Evolutionary conservation across 2,797 vertebrate species (phyloP).

Genomic region (Taenioides sp.): DNA sequence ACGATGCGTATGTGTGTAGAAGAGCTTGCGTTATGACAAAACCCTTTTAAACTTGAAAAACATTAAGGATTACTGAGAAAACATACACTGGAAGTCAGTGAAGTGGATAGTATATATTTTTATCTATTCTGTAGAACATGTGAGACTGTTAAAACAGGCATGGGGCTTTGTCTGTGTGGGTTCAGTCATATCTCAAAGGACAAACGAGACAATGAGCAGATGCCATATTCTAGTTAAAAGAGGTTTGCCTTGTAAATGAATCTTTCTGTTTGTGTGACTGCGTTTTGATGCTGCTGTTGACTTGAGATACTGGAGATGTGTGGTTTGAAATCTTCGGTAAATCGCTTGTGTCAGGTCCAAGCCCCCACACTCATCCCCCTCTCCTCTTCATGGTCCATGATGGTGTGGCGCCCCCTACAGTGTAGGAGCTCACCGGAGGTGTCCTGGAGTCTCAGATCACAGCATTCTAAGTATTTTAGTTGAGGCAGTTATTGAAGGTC

Average conservation of each 20-base stretch:
- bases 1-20: conserved; percentile 36
- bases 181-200: conserved; percentile 48
- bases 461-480: conserved; percentile 33
- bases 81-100: conserved; percentile 79
- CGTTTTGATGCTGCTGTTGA: conserved; percentile 70
- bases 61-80: conserved; percentile 45
- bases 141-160: conserved; percentile 73
- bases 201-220: conserved; percentile 52
- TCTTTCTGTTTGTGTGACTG: conserved; percentile 52
- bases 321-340: conserved; percentile 49
- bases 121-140: conserved; percentile 72
- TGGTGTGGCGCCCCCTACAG: conserved; percentile 21
- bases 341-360: conserved; percentile 31
- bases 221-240: conserved; percentile 66
- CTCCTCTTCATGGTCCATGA: conserved; percentile 41
- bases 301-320: conserved; percentile 49
- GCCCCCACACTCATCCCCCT: conserved; percentile 29
- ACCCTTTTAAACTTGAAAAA: conserved; percentile 71
- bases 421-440: conserved; percentile 32
- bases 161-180: conserved; percentile 38
- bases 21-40: conserved; percentile 63
- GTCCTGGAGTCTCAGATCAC: conserved; percentile 38
- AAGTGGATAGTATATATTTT: conserved; percentile 79
- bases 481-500: conserved; percentile 50
- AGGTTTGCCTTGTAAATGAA: conserved; percentile 70